Evolutionary conservation across 2,113 vertebrate genomes (phyloP), one percentile per base, ranked within the genome.

Genomic region (Phalacrocorax aristotelis): DNA sequence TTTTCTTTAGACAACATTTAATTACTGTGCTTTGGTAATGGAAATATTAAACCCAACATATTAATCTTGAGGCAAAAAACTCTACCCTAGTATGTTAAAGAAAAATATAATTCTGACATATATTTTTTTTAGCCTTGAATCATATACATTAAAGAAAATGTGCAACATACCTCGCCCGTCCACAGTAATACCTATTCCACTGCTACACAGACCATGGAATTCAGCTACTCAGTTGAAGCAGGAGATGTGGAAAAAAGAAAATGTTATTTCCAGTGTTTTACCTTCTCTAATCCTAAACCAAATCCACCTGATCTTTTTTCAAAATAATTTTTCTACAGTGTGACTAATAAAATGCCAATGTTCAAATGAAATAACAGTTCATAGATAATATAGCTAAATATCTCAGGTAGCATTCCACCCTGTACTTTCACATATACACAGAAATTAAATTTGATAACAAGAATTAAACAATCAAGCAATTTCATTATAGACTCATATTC

Each of bases 161-260:
- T 29, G 30, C 21, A 82, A 95, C 85, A 66, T 98, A 98, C 98
- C 98, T 98, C 98, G 96, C 92, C 98, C 98, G 89, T 98, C 98
- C 32, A 98, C 97, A 55, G 98, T 98, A 94, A 98, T 98, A 55
- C 98, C 98, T 69, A 98, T 94, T 57, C 98, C 98, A 58, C 98
- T 98, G 90, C 97, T 98, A 93, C 98, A 98, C 42, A 98, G 96
- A 22, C 98, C 98, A 91, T 98, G 98, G 93, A 98, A 98, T 87
- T 98, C 98, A 93, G 95, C 98, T 98, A 62, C 34, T 46, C 91
- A 44, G 7, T 77, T 51, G 62, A 93, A 70, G 68, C 7, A 20
- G 65, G 54, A 95, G n/a, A 74, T 36, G 19, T 83, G 58, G 34
- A 90, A 88, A 74, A 80, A 81, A 78, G 21, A 92, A 68, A 72